Conservation (phyloP, 2,888 invertebrate species). For the Agonopterix alstromeriana region DNA sequence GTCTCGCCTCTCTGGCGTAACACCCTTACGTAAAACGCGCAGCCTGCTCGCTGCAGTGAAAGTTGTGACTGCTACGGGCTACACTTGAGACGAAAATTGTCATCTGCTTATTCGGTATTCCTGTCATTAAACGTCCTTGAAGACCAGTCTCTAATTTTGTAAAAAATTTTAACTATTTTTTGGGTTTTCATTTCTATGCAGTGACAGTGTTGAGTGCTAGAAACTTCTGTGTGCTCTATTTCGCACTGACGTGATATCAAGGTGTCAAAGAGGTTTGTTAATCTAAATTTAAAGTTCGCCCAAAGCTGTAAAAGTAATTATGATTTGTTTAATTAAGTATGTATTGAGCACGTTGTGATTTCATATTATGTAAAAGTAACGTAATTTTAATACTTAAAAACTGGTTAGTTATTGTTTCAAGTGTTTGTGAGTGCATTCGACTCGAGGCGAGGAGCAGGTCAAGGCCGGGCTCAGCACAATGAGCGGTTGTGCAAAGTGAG, state of each 20-base stretch:
- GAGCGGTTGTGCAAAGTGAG: conserved; percentile 53
- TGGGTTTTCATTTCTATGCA: too few species aligned
- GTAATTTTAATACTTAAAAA: conserved; percentile 14
- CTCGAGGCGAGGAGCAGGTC: conserved; percentile 60
- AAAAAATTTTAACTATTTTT: too few species aligned
- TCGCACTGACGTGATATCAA: too few species aligned
- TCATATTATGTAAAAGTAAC: conserved; percentile 10
- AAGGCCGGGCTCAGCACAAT: conserved; percentile 48
- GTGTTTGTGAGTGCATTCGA: conserved; percentile 44
- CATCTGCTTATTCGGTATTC: neutral
- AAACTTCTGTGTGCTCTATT: too few species aligned
- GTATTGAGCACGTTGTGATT: conserved; percentile 9
- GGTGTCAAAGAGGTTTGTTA: too few species aligned
- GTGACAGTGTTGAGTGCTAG: too few species aligned
- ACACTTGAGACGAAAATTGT: neutral
- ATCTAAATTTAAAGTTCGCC: too few species aligned
- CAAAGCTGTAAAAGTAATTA: too few species aligned
- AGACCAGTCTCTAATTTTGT: too few species aligned
- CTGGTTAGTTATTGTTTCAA: conserved; percentile 31
- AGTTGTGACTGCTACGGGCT: conserved; percentile 47
- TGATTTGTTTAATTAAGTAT: neutral
- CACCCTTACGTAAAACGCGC: conserved; percentile 68
- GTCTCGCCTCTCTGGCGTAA: conserved; percentile 56
- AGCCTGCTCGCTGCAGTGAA: conserved; percentile 45
- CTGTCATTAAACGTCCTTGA: too few species aligned